A percentile compares a stretch with the other conserved stretches of the same genome.
Evolutionary conservation across 1,140 invertebrate genomes (phyloP).

Genomic region (Aphelenchoides avenae): DNA sequence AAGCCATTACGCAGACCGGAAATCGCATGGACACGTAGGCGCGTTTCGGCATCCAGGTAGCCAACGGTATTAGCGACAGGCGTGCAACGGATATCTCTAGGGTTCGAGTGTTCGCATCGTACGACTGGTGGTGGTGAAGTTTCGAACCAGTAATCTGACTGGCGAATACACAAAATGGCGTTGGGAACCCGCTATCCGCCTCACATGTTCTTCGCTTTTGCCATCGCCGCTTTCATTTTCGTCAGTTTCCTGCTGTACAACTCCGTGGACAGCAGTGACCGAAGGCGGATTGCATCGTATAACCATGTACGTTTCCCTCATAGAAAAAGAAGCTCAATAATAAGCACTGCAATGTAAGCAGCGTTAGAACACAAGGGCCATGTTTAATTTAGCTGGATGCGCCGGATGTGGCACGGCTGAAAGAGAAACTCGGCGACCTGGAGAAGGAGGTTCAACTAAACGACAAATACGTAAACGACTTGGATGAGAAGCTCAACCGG

Average conservation of each 20-base stretch:
- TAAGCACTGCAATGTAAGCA: no score
- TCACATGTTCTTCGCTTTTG: conserved; percentile 15
- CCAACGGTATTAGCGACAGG: no score
- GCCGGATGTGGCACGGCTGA: not conserved
- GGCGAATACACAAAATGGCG: not conserved
- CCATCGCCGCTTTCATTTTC: conserved; percentile 24
- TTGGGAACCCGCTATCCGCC: not conserved
- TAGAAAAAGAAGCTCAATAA: conserved; percentile 4
- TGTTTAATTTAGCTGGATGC: no score
- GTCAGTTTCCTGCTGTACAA: conserved; percentile 30
- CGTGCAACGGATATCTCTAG: no score
- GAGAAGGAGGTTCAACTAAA: conserved; percentile 14
- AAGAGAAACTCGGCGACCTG: conserved; percentile 17
- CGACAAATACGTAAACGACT: conserved; percentile 9
- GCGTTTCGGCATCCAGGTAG: no score
- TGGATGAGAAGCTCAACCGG: conserved; percentile 4
- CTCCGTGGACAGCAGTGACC: conserved; percentile 27
- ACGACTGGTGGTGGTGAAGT: conserved; percentile 1
- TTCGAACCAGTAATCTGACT: not conserved
- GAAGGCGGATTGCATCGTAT: not conserved
- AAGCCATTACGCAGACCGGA: no score
- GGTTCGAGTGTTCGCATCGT: not conserved
- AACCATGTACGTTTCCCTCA: not conserved
- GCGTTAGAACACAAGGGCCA: no score
- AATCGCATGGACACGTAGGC: no score